A percentile compares a stretch with the other conserved stretches of the same genome.
Conservation (phyloP, 2,113 vertebrate genomes). For the Proterorhinus semilunaris region DNA sequence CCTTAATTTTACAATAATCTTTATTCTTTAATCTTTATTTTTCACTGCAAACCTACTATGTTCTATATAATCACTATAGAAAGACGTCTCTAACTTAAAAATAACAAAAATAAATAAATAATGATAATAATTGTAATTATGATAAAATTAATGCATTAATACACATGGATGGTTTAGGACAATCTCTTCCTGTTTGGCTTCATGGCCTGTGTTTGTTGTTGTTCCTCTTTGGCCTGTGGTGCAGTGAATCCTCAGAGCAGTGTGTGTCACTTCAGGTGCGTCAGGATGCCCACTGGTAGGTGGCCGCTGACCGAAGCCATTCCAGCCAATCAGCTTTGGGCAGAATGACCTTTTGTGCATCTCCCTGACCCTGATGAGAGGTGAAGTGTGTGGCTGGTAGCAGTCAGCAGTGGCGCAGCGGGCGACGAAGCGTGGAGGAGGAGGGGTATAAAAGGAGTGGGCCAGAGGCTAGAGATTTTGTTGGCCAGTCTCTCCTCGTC, state of each 20-base stretch:
- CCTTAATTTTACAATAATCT: too few species aligned
- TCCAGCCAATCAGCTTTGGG: conserved; percentile 69
- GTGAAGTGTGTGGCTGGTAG: conserved; percentile 76
- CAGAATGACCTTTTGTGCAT: conserved; percentile 69
- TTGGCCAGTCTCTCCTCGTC: conserved; percentile 64
- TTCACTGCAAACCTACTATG: background rate
- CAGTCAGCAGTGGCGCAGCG: conserved; percentile 71
- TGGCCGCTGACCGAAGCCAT: conserved; percentile 50
- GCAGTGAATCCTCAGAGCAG: conserved; percentile 48
- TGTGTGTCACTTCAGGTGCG: conserved; percentile 74
- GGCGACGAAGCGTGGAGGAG: conserved; percentile 34
- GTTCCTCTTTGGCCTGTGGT: conserved; percentile 48
- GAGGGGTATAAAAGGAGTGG: conserved; percentile 47
- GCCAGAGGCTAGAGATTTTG: conserved; percentile 64
- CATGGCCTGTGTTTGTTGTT: conserved; percentile 49
- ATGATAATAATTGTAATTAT: background rate
- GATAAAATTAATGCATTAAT: background rate
- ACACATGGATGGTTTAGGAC: conserved; percentile 13
- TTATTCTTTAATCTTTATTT: too few species aligned
- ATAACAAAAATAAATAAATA: background rate
- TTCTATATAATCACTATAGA: background rate
- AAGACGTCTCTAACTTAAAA: background rate
- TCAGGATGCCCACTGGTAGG: conserved; percentile 71
- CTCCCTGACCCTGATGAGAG: conserved; percentile 73
- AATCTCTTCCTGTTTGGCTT: conserved; percentile 48